These are phyloP conservation scores for Maniola jurtina DNA, from an alignment of 1,140 invertebrate species.

Conservation along the genomic window DNA sequence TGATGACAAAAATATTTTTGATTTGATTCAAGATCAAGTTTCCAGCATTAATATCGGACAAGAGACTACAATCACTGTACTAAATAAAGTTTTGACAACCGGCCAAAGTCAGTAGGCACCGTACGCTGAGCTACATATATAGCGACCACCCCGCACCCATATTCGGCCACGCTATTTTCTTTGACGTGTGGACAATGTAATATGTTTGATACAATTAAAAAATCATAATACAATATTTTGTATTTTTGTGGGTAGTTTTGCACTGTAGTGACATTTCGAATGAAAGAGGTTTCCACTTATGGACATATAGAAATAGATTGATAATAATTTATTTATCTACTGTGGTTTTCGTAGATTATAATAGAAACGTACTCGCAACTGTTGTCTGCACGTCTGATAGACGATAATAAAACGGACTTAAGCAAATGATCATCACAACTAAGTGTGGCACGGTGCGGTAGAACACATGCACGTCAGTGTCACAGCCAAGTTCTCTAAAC, in stretches of 20 bases:
- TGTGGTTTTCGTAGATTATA: not conserved
- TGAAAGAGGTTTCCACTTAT: not conserved
- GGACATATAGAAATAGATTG: not conserved
- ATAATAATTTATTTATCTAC: not conserved
- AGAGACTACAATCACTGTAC: no score
- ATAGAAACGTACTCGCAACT: constrained; percentile 18
- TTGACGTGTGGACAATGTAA: constrained; percentile 55
- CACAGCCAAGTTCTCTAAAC: constrained; percentile 16
- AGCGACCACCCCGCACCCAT: constrained; percentile 70
- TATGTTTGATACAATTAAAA: constrained; percentile 5
- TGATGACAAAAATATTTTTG: no score
- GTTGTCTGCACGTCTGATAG: constrained; percentile 57
- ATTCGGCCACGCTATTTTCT: constrained; percentile 49
- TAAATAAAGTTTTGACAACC: not conserved
- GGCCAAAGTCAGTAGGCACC: constrained; percentile 32
- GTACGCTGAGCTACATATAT: constrained; percentile 45
- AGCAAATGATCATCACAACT: constrained; percentile 74
- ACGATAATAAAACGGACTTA: constrained; percentile 64
- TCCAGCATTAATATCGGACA: no score
- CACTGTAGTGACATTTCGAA: not conserved
- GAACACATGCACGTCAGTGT: constrained; percentile 51
- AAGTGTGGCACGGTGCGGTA: constrained; percentile 66
- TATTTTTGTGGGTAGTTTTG: constrained; percentile 6
- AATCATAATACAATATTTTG: constrained; percentile 2
- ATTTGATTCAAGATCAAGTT: no score